Evolutionary conservation across 1,140 invertebrate genomes (phyloP).

Genomic region (Ostrea denselamellosa): DNA sequence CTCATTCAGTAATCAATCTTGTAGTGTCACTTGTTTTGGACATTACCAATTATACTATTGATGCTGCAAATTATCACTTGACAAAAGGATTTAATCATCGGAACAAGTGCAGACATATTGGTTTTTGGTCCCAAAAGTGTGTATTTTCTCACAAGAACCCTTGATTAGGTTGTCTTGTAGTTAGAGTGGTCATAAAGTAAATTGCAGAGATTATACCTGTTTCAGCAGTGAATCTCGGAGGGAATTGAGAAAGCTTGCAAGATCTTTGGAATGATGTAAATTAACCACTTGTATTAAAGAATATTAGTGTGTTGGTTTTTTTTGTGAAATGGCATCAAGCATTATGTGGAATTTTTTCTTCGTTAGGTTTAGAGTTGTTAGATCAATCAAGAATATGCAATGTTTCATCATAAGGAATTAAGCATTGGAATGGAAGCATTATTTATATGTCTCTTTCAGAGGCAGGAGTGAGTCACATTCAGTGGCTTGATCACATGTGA

Average conservation of each 20-base stretch:
- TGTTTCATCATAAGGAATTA: background rate
- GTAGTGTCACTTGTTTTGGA: background rate
- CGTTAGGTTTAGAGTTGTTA: background rate
- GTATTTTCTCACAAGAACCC: conserved; percentile 28
- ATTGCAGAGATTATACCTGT: conserved; percentile 1
- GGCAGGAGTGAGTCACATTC: background rate
- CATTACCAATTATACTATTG: conserved; percentile 16
- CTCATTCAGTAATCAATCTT: conserved; percentile 5
- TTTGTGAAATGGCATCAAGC: background rate
- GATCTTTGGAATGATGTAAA: background rate
- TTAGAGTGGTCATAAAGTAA: conserved; percentile 15
- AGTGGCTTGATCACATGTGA: background rate
- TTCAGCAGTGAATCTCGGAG: background rate
- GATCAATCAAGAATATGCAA: background rate
- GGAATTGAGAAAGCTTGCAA: background rate
- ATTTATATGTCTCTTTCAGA: background rate
- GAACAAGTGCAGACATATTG: conserved; percentile 15
- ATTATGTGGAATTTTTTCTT: background rate
- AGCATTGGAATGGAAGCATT: background rate
- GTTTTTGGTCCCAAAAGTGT: conserved; percentile 5
- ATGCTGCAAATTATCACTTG: background rate
- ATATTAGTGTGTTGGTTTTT: background rate
- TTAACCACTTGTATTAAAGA: background rate
- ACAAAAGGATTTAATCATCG: background rate
- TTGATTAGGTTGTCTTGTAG: conserved; percentile 21